Evolutionary conservation across 2,888 invertebrate genomes (phyloP).

Genomic region (Molanna angustata): DNA sequence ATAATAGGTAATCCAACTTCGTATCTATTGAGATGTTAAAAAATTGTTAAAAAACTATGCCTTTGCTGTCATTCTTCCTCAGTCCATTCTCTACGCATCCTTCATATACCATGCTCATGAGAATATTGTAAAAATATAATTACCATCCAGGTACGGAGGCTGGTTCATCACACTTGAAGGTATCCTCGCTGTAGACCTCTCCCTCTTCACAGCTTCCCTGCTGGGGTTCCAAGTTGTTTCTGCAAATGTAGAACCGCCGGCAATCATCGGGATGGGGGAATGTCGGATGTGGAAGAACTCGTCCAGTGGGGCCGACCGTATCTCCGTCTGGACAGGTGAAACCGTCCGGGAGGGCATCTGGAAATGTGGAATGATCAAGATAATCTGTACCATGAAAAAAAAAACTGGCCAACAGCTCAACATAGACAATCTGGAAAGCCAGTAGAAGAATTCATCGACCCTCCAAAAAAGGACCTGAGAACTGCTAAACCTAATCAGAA

Average conservation of each 20-base stretch:
- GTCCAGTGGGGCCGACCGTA: constrained; percentile 63
- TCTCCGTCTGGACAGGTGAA: constrained; percentile 73
- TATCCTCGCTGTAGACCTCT: constrained; percentile 75
- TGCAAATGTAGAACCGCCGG: constrained; percentile 87
- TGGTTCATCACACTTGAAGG: constrained; percentile 73
- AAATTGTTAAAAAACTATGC: too few species aligned
- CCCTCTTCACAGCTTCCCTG: constrained; percentile 71
- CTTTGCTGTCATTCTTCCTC: too few species aligned
- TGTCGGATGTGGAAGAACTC: constrained; percentile 71
- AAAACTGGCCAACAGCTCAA: too few species aligned
- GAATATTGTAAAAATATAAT: constrained; percentile 34
- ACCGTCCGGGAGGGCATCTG: constrained; percentile 71
- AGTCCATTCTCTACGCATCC: too few species aligned
- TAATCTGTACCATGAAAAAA: too few species aligned
- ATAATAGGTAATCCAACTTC: too few species aligned
- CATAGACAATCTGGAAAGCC: too few species aligned
- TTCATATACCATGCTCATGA: neutral
- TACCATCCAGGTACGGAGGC: constrained; percentile 77
- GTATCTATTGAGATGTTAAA: too few species aligned
- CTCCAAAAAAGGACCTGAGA: too few species aligned
- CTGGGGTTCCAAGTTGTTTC: constrained; percentile 72
- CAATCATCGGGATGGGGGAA: constrained; percentile 81
- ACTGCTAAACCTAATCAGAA: too few species aligned
- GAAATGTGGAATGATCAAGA: too few species aligned
- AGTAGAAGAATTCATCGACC: too few species aligned